A percentile compares a stretch with the other conserved stretches of the same genome.
phyloP scores from a whole-genome alignment of 2,888 invertebrate genomes.

The Campopleginae sp. region DNA sequence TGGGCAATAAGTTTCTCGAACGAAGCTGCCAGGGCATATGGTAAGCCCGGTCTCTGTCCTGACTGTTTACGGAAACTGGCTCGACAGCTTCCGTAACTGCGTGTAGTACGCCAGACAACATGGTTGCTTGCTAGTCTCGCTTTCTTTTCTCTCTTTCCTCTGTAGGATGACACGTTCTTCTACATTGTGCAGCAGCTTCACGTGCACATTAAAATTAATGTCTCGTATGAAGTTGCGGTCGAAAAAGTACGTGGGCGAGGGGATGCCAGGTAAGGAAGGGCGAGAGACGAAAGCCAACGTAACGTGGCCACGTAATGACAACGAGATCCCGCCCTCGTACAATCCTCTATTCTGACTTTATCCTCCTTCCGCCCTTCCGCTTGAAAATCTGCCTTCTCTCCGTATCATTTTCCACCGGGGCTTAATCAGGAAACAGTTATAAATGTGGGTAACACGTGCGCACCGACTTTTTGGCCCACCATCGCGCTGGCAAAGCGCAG shows the following conservation, averaged over 20 bases:
- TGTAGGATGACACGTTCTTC: constrained; percentile 70
- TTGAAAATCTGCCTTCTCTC: not conserved
- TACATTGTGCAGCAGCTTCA: constrained; percentile 66
- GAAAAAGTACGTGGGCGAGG: constrained; percentile 51
- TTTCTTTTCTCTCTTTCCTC: constrained; percentile 9
- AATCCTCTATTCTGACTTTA: constrained; percentile 17
- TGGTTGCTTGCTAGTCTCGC: constrained; percentile 4
- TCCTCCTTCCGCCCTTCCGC: constrained; percentile 20
- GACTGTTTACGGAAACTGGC: constrained; percentile 78
- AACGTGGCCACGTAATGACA: constrained; percentile 45
- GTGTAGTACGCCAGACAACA: constrained; percentile 32
- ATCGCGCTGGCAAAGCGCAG: not conserved
- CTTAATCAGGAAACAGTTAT: constrained; percentile 50
- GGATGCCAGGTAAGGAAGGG: not conserved
- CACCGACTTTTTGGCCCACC: constrained; percentile 23
- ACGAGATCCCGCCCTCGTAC: constrained; percentile 23
- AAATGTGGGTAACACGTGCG: constrained; percentile 26
- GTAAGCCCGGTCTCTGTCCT: constrained; percentile 35
- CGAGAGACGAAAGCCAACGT: constrained; percentile 35
- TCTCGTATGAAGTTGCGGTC: constrained; percentile 69
- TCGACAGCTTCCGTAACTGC: constrained; percentile 44
- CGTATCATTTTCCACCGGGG: constrained; percentile 29
- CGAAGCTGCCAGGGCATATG: constrained; percentile 37
- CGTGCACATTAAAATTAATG: constrained; percentile 77
- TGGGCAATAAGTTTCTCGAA: constrained; percentile 76